Conservation (phyloP, 2,888 invertebrate species). For the Dynastes maya region DNA sequence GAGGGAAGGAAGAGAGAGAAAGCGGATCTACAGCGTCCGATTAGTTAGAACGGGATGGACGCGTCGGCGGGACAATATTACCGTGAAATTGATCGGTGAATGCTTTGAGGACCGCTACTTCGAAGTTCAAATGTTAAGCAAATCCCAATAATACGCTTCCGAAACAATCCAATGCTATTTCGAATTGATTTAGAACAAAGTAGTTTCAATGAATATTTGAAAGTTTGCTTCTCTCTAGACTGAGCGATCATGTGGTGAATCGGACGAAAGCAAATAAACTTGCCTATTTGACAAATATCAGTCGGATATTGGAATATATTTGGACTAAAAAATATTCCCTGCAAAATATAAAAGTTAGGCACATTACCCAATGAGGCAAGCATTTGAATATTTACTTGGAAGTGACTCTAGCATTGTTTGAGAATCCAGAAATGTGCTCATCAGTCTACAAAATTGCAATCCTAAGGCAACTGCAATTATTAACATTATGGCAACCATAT, state of each 20-base stretch:
- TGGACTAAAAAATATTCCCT: too few relatives aligned
- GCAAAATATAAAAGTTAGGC: too few relatives aligned
- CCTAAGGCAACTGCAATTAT: too few relatives aligned
- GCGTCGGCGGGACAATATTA: conserved; percentile 67
- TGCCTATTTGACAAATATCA: background rate
- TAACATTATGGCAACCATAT: too few relatives aligned
- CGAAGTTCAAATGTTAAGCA: conserved; percentile 67
- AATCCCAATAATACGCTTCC: conserved; percentile 63
- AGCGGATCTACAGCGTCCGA: background rate
- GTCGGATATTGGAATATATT: too few relatives aligned
- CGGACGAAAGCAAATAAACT: background rate
- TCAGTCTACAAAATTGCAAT: too few relatives aligned
- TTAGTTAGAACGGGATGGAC: conserved; percentile 41
- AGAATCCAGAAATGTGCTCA: too few relatives aligned
- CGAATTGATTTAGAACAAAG: conserved; percentile 43
- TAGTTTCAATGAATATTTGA: conserved; percentile 42
- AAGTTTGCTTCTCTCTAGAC: background rate
- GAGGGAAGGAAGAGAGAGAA: conserved; percentile 51
- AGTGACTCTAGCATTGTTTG: too few relatives aligned
- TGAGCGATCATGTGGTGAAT: background rate
- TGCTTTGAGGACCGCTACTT: conserved; percentile 62
- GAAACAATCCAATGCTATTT: conserved; percentile 57
- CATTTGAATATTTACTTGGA: too few relatives aligned
- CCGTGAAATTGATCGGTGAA: conserved; percentile 70
- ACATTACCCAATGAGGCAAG: too few relatives aligned